phyloP scores from a whole-genome alignment of 1,140 invertebrate species.

The Bathynomus jamesi region DNA sequence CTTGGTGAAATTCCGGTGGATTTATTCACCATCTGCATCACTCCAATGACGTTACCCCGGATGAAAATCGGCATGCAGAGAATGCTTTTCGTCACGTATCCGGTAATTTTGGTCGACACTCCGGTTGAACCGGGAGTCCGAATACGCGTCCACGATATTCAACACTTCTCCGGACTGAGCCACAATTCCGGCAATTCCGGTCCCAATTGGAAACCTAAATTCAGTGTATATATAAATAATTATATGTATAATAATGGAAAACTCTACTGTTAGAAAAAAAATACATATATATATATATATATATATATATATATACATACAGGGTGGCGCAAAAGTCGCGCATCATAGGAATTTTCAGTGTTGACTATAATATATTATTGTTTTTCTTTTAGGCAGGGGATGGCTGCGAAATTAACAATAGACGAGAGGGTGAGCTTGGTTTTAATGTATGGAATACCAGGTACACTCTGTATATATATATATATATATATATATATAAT shows the following conservation, averaged over 20 bases:
- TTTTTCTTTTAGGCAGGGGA: too few species aligned
- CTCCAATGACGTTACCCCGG: constrained; percentile 63
- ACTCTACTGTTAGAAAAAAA: too few species aligned
- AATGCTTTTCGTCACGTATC: constrained; percentile 65
- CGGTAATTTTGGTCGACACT: constrained; percentile 65
- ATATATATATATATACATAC: neutral
- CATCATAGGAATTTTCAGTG: too few species aligned
- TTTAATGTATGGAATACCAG: too few species aligned
- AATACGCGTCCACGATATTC: constrained; percentile 70
- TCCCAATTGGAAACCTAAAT: constrained; percentile 55
- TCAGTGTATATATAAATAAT: too few species aligned
- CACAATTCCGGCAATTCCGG: constrained; percentile 59
- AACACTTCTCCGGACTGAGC: constrained; percentile 65
- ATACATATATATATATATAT: too few species aligned
- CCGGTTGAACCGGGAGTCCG: constrained; percentile 68
- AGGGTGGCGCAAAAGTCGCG: too few species aligned
- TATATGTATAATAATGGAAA: too few species aligned
- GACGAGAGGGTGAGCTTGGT: too few species aligned
- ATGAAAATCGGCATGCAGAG: constrained; percentile 80
- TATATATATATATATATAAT: constrained; percentile 1
- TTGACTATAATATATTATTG: too few species aligned
- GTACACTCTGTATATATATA: neutral
- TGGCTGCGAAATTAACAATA: too few species aligned
- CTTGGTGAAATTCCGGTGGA: constrained; percentile 58
- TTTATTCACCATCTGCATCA: constrained; percentile 85